phyloP scores from a whole-genome alignment of 2,888 invertebrate species.

The Hypolimnas misippus region DNA sequence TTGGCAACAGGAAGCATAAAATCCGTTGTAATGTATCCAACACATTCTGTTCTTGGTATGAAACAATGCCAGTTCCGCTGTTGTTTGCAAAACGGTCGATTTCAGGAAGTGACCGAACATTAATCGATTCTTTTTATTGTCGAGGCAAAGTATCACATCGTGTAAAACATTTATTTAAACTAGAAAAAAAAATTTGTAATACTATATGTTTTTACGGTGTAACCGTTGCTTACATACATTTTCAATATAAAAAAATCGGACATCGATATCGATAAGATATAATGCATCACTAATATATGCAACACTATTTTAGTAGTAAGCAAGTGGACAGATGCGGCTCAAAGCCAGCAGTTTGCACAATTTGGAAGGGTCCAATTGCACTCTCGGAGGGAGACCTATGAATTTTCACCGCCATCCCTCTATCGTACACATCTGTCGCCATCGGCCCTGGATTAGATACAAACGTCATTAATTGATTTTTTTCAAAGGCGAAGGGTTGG shows the following conservation, averaged over 20 bases:
- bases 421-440: slow-evolving; percentile 80
- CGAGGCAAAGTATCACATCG: slow-evolving; percentile 2
- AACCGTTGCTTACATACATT: too few relatives aligned
- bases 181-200: too few relatives aligned
- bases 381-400: slow-evolving; percentile 67
- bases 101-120: slow-evolving; percentile 73
- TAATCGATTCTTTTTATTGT: slow-evolving; percentile 53
- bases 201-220: too few relatives aligned
- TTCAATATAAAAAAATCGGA: too few relatives aligned
- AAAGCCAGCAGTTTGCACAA: slow-evolving; percentile 76
- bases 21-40: slow-evolving; percentile 73
- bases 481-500: slow-evolving; percentile 64
- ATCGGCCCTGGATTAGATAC: slow-evolving; percentile 73
- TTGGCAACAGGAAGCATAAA: slow-evolving; percentile 81
- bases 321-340: slow-evolving; percentile 81
- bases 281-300: slow-evolving; percentile 44
- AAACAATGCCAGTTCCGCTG: slow-evolving; percentile 82
- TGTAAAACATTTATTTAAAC: not conserved
- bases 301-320: slow-evolving; percentile 35
- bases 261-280: slow-evolving; percentile 20
- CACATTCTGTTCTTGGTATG: slow-evolving; percentile 66
- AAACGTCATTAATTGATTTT: slow-evolving; percentile 80
- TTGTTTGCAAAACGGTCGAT: slow-evolving; percentile 76
- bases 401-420: slow-evolving; percentile 72
- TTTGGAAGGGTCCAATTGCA: slow-evolving; percentile 64